Base-by-base conservation (phyloP, 2,113 vertebrate genomes). In the Serinus canaria region DNA sequence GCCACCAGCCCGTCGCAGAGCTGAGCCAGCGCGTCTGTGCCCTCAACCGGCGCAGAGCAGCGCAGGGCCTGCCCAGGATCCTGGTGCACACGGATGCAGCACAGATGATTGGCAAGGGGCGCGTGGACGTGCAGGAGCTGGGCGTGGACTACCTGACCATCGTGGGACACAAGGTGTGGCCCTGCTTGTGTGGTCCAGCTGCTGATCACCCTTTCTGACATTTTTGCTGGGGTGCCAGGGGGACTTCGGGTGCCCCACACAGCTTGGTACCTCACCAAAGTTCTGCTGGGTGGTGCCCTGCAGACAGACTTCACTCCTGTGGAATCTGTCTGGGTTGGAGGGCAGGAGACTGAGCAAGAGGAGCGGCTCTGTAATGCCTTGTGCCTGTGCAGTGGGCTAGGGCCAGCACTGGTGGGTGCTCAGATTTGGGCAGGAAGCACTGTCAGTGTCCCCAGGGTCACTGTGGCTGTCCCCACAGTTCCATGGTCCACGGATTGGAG, bases 101-200 rank as follows among this genome's bases (percentile, higher is more conserved):
- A 0, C 99, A 99, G 98, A 99, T 98, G 67, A 86, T 99, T 50
- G 99, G 99, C n/a, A 99, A 99, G 80, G 97, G 98, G 56, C 95
- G 19, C 0, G 99, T 99, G 55, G 98, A 99, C 0, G 98, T 98
- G 74, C 97, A 96, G 67, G 99, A 99, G 19, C 98, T 99, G 72
- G 98, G 97, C 1, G 99, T 99, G 97, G 98, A 99, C 97, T 99
- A 98, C 91, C 98, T 99, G 56, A 99, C 99, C 17, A 95, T 99
- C 3, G 99, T 99, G 68, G 99, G 99, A 75, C 77, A 82, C 78
- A 76, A 82, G 78, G 78, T 89, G n/a, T 52, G 62, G 53, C 49
- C 28, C 15, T 7, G 13, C 12, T 74, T 3, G 0, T 0, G 1
- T 39, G 44, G 33, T 15, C 27, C 21, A 6, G 46, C 20, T 0